Evolutionary conservation across 2,113 vertebrate species (phyloP).

Genomic region (human (Homo sapiens)): GRCh38 chr2:79432001-79432500

Average conservation of each 20-base stretch:
- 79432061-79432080: background rate
- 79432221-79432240: background rate
- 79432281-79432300: background rate
- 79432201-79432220: background rate
- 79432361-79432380: background rate
- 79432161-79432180: background rate
- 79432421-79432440: background rate
- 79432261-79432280: background rate
- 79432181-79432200: background rate
- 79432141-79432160: background rate
- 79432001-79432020: background rate
- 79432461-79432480: background rate
- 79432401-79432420: background rate
- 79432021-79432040: background rate
- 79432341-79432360: background rate
- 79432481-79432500: background rate
- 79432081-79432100: background rate
- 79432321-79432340: background rate
- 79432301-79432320: background rate
- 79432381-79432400: background rate
- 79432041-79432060: background rate
- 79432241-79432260: background rate
- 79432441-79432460: background rate
- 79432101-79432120: background rate
- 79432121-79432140: background rate